phyloP scores from a whole-genome alignment of 2,113 vertebrate genomes.

The Lycocorax pyrrhopterus region DNA sequence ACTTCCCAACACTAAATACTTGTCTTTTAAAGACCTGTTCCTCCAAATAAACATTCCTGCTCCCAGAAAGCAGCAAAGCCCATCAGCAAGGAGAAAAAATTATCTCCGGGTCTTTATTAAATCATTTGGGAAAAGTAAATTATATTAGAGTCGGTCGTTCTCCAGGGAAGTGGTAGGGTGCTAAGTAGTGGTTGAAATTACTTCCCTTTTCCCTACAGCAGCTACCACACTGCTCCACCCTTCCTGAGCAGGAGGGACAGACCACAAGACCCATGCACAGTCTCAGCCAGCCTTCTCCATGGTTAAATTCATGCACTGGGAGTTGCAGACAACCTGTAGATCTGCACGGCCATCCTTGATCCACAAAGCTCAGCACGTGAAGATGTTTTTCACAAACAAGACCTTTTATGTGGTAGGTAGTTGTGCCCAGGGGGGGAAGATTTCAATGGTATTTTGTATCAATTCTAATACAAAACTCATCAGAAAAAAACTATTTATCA shows the following conservation, averaged over 20 bases:
- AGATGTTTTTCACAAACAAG: neutral
- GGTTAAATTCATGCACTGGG: neutral
- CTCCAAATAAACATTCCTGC: neutral
- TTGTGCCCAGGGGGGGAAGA: neutral
- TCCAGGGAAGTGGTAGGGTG: neutral
- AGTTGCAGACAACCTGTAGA: neutral
- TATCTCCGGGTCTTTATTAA: neutral
- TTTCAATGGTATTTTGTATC: neutral
- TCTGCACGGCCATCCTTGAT: neutral
- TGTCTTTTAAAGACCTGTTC: neutral
- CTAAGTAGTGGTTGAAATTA: neutral
- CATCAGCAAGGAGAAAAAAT: neutral
- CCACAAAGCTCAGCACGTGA: neutral
- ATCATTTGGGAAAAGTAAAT: neutral
- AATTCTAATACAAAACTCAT: neutral
- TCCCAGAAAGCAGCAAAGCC: neutral
- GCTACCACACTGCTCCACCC: neutral
- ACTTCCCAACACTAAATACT: neutral
- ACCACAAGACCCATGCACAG: neutral
- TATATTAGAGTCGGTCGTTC: neutral
- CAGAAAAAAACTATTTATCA: neutral
- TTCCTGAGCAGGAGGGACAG: neutral
- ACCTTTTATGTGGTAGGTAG: neutral
- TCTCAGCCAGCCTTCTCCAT: neutral
- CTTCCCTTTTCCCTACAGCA: neutral